Evolutionary conservation across 2,113 vertebrate genomes (phyloP), one percentile per base, ranked within the genome.

Genomic region (Gobius niger): DNA sequence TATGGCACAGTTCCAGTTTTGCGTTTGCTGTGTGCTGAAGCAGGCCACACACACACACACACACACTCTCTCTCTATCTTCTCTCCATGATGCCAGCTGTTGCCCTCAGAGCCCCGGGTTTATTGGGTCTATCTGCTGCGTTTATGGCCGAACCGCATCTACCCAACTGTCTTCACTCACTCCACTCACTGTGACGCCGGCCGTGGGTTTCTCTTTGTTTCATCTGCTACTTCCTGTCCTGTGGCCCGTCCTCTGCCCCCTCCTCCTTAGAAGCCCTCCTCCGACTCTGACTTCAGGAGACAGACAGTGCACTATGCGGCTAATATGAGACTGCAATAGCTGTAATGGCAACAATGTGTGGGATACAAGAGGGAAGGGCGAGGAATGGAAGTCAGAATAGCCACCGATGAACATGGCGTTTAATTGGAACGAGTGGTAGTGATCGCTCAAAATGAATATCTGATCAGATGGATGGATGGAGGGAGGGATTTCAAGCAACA

Each of bases 111-210:
- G 67, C 69, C 63, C 64, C 11, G 53, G 63, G 41, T 86, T 90
- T 88, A 85, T 88, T 81, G 76, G 78, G 81, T 78, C 80, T 85
- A 74, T 87, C 79, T 82, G 65, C 74, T 68, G 56, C 47, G 2
- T 86, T 90, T 78, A 87, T 84, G 67, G 59, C 78, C 67, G 74
- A 79, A 82, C 81, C 73, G 73, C 82, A 82, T 79, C 68, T 83
- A 78, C 70, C 78, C 72, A 75, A 72, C 73, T 71, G 77, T 77
- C 76, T 84, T 73, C 76, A 77, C 80, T 73, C 74, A 73, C 78
- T 47, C 63, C 72, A 66, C 24, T 82, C 72, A 66, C 24, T 82
- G 64, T 68, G 54, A 59, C 47, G 75, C 64, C 44, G 24, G 61
- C 53, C 57, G 11, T 19, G 19, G 72, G 14, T 60, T 44, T 63